Conservation (phyloP, 2,797 vertebrate genomes). For the Alectoris magna region DNA sequence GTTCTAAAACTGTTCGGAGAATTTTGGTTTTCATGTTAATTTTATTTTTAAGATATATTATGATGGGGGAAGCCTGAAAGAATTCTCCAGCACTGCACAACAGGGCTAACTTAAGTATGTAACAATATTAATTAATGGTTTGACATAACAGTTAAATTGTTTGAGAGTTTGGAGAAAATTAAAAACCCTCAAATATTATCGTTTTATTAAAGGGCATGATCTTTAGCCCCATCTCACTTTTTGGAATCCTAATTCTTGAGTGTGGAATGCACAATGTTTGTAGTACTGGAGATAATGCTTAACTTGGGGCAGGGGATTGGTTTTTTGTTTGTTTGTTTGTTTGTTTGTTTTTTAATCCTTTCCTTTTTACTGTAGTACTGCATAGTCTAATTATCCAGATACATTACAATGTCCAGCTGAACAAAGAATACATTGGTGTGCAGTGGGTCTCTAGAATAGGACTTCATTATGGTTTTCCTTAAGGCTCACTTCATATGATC, state of each 20-base stretch:
- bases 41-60: background rate
- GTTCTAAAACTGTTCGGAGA: background rate
- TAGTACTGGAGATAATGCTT: background rate
- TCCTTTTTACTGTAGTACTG: background rate
- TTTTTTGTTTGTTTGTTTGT: background rate
- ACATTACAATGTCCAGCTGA: background rate
- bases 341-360: background rate
- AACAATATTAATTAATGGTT: background rate
- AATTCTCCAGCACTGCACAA: background rate
- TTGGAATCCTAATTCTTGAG: background rate
- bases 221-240: background rate
- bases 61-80: background rate
- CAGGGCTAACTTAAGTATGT: background rate
- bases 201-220: background rate
- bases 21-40: background rate
- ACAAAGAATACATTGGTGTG: background rate
- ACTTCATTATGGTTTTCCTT: slow-evolving; percentile 22
- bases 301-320: background rate
- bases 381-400: background rate
- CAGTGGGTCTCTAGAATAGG: background rate
- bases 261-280: background rate
- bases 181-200: background rate
- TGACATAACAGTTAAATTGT: background rate
- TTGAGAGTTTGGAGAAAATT: background rate
- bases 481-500: background rate